Conservation (phyloP, 2,113 vertebrate genomes). For the Riparia riparia region DNA sequence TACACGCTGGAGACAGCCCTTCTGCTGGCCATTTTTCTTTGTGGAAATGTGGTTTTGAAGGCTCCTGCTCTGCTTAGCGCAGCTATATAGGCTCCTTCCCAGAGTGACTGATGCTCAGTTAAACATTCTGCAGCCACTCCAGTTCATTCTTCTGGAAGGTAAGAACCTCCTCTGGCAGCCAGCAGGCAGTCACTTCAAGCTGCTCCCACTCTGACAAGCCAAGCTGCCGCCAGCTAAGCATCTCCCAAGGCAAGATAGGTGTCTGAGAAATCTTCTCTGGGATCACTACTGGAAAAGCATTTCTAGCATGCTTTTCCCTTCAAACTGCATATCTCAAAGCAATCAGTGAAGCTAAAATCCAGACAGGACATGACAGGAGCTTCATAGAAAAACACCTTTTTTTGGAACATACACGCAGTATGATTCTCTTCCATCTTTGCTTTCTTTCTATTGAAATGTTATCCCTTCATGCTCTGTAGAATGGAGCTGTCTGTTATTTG, state of each 20-base stretch:
- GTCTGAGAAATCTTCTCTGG: background rate
- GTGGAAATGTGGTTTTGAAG: background rate
- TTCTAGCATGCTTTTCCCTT: background rate
- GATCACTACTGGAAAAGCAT: background rate
- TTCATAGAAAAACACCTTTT: background rate
- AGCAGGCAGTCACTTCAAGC: background rate
- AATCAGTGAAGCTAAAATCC: background rate
- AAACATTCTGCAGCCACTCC: background rate
- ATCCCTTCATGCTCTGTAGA: background rate
- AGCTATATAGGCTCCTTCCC: background rate
- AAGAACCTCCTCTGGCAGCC: background rate
- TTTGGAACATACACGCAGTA: fast-evolving
- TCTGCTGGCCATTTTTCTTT: background rate
- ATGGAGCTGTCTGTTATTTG: background rate
- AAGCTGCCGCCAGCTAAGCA: background rate
- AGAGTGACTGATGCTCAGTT: background rate
- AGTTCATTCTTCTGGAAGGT: background rate
- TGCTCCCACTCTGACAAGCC: background rate
- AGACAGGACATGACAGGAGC: background rate
- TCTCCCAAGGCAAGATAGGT: background rate
- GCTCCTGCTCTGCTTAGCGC: background rate
- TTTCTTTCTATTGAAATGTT: background rate
- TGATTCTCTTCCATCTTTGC: background rate
- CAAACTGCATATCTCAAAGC: background rate
- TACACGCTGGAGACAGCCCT: background rate